phyloP scores from a whole-genome alignment of 1,140 invertebrate genomes.

The Paracyclopina nana region DNA sequence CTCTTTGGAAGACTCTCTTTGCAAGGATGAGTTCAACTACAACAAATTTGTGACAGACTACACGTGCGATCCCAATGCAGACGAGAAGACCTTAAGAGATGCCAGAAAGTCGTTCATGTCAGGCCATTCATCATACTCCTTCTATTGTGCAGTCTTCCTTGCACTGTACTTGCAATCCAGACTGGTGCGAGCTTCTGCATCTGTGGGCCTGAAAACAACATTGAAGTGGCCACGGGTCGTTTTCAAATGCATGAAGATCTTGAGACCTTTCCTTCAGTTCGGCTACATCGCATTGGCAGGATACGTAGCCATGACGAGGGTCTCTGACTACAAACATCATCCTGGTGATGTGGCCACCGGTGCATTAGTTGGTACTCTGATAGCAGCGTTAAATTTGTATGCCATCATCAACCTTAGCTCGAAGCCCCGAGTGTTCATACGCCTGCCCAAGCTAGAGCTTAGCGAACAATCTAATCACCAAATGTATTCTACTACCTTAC shows the following conservation, averaged over 20 bases:
- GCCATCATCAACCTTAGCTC: slow-evolving; percentile 6
- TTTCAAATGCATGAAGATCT: slow-evolving; percentile 21
- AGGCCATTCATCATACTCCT: slow-evolving; percentile 34
- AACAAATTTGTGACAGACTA: slow-evolving; percentile 6
- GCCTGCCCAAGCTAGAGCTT: neutral
- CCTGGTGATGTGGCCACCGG: slow-evolving; percentile 39
- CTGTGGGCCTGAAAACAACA: too few relatives aligned
- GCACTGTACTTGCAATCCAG: slow-evolving; percentile 26
- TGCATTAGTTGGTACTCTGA: slow-evolving; percentile 4
- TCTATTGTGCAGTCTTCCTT: slow-evolving; percentile 23
- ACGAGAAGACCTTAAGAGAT: slow-evolving; percentile 18
- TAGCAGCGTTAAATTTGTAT: slow-evolving; percentile 8
- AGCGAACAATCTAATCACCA: too few relatives aligned
- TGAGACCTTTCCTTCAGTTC: slow-evolving; percentile 28
- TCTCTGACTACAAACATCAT: slow-evolving; percentile 40
- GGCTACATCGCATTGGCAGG: slow-evolving; percentile 25
- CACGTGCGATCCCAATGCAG: neutral
- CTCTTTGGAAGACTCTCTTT: slow-evolving; percentile 19
- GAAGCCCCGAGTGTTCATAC: slow-evolving; percentile 5
- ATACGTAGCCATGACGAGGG: slow-evolving; percentile 28
- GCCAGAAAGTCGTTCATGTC: slow-evolving; percentile 33
- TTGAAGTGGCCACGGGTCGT: slow-evolving; percentile 17
- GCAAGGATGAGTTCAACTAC: slow-evolving; percentile 16
- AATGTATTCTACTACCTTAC: too few relatives aligned
- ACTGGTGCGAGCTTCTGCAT: neutral